Evolutionary conservation across 1,140 invertebrate species (phyloP), one percentile per base, ranked within the genome.

Genomic region (Chymomyza costata): DNA sequence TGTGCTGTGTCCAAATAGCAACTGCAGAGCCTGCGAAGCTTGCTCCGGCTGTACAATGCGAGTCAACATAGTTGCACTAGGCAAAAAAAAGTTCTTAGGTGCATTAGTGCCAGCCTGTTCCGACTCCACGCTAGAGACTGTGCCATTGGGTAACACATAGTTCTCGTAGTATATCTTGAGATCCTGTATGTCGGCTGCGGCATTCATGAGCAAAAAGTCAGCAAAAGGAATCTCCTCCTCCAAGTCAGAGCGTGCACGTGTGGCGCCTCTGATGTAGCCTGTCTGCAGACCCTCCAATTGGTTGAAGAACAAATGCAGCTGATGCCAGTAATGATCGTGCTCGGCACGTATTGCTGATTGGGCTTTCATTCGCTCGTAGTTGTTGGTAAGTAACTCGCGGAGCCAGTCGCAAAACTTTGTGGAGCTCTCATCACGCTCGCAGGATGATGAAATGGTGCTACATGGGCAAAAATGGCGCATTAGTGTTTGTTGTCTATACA

Each of bases 101-200:
- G 52, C 43, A 30, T 61, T 56, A 1, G 32, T 48, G 11, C 2
- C 17, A 6, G 31, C 48, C 7, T 55, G 47, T 14, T 60, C 54
- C 15, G 16, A 35, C 6, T 41, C 19, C 30, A 32, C 45, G n/a
- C 32, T 34, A 3, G 32, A 8, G 6, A 3, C 6, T 5, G 68
- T 80, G 14, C 31, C 46, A 43, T 74, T 73, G 15, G 63, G 38
- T 34, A 78, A 34, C 19, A 83, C 81, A 59, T 66, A 84, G 55
- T 85, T 85, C 47, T 85, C 82, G 37, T 71, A 85, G 47, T 85
- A 85, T 34, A 85, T 68, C 60, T 83, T 85, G 5, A 86, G 40
- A 86, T 96, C 93, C 47, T 90, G 88, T 1, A 97, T 86, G 81
- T 97, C 95, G 0, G 92, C 90, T 8, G 91, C 88, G 34, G 94